Base-by-base conservation (phyloP, 2,888 invertebrate genomes). In the Masnerella sp. region DNA sequence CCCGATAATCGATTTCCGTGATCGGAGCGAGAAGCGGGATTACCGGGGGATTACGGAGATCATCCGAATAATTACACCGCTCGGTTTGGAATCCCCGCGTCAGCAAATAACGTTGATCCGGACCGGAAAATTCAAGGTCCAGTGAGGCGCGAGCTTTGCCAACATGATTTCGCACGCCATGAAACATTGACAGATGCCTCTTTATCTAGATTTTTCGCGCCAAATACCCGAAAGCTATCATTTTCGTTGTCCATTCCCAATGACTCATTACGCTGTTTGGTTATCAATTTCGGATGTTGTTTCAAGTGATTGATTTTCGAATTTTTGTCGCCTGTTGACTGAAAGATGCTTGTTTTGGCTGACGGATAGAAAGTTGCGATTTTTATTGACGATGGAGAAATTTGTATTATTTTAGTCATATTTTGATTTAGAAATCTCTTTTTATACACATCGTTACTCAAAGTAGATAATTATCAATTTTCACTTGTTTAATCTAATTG, bases 61-160 rank as follows among this genome's bases (percentile, higher is more conserved):
- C 82, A 85, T 84, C 83, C 83, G 84, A 85, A 85, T 85, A 85
- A 85, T 85, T 85, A 84, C 79, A 81, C 74, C 67, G 71, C 74
- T 76, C 72, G 78, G 81, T 78, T 81, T 77, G 68, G 77, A 75
- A 77, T 76, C 76, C 65, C 59, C 78, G 69, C 75, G 74, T 75
- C 72, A 73, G 79, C 82, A 80, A 84, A 83, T 82, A 81, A 83
- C 79, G 80, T 77, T 62, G 62, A 74, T 71, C 72, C 58, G 59
- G 15, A 59, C 47, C 69, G 65, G 65, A 74, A 70, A 76, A 74
- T 76, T 62, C 68, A 56, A 67, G 67, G 68, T 56, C 62, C 62
- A 43, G 47, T 54, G 56, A 70, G 56, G 56, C 56, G 62, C 65
- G 36, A 52, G 62, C 62, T 68, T 43, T 30, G 20, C 47, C 69